Conservation (phyloP, 2,797 vertebrate genomes). For the Trichosurus vulpecula region DNA sequence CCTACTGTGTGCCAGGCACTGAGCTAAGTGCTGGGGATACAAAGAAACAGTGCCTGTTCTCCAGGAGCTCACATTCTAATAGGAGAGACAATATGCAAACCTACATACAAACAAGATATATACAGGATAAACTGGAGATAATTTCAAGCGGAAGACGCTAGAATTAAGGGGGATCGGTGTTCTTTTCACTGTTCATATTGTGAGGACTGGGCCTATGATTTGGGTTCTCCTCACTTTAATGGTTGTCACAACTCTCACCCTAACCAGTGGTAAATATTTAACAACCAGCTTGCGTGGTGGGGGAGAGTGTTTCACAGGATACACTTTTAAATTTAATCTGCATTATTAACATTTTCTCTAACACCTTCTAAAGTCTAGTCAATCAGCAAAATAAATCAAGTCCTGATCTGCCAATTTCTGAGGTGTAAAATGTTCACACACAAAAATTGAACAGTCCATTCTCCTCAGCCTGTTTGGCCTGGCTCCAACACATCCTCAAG, state of each 20-base stretch:
- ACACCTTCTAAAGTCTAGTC: neutral
- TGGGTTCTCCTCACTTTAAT: neutral
- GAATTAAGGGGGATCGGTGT: neutral
- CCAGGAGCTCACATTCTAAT: neutral
- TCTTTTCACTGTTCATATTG: neutral
- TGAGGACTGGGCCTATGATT: neutral
- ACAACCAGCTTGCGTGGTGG: neutral
- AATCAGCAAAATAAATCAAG: neutral
- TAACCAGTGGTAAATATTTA: neutral
- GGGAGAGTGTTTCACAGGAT: neutral
- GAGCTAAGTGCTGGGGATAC: neutral
- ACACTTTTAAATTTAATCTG: neutral
- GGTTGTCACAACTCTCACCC: neutral
- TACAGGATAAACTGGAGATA: neutral
- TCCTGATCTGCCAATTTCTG: neutral
- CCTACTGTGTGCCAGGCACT: neutral
- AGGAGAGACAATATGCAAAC: neutral
- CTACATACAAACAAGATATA: neutral
- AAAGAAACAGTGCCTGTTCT: neutral
- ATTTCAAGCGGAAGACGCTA: neutral
- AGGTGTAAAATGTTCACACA: neutral
- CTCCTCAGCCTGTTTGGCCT: neutral
- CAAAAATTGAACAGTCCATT: neutral
- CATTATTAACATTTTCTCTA: neutral
- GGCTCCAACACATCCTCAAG: neutral